phyloP scores from a whole-genome alignment of 2,797 vertebrate genomes.

The Oreochromis grahami region DNA sequence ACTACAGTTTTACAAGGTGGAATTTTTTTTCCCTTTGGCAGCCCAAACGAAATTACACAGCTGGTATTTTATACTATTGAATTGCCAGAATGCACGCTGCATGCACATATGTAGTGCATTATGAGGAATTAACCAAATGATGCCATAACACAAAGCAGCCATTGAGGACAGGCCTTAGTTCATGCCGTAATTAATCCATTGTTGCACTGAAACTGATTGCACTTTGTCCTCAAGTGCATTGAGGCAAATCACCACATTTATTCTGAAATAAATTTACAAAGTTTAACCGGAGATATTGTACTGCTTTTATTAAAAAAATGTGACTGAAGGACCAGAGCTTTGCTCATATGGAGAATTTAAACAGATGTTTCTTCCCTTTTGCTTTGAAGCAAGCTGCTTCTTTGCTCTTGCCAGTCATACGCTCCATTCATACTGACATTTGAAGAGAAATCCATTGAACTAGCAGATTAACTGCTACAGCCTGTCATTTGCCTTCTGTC shows the following conservation, averaged over 20 bases:
- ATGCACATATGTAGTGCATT: not conserved
- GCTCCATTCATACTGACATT: conserved; percentile 11
- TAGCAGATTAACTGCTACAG: conserved; percentile 23
- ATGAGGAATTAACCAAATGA: not conserved
- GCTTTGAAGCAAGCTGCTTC: not conserved
- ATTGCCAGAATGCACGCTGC: not conserved
- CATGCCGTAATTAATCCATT: not conserved
- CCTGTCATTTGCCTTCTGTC: conserved; percentile 15
- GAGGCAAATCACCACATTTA: not conserved
- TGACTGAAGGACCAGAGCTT: not conserved
- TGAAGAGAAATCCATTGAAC: conserved; percentile 9
- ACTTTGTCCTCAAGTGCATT: not conserved
- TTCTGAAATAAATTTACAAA: not conserved
- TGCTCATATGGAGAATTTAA: not conserved
- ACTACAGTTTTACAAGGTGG: not conserved
- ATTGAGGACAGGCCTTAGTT: not conserved
- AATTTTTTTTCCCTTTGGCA: not conserved
- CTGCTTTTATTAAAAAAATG: not conserved
- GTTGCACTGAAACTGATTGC: not conserved
- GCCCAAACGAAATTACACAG: not conserved
- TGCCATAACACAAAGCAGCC: not conserved
- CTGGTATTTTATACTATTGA: not conserved
- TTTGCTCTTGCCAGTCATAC: not conserved
- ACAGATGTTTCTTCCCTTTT: not conserved
- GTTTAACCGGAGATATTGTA: not conserved